Evolutionary conservation across 30 jellyfish, hydroid and myxozoan genomes (phyloP).

Genomic region (Catostylus mosaicus): DNA sequence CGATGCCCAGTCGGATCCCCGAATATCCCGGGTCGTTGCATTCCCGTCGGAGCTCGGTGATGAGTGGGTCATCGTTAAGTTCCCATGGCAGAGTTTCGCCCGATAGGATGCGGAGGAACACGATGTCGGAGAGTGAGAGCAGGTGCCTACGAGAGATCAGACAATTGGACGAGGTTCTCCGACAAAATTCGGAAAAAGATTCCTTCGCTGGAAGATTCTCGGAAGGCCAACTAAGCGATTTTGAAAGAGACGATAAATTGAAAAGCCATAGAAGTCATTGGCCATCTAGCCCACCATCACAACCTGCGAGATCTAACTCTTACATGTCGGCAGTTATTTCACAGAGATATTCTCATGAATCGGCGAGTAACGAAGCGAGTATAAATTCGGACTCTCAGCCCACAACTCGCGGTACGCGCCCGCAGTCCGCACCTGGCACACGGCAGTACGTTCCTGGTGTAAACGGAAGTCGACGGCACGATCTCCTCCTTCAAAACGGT

Average conservation of each 20-base stretch:
- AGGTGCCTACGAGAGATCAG: constrained; percentile 66
- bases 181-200: constrained; percentile 29
- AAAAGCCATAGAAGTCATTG: constrained; percentile 15
- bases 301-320: constrained; percentile 75
- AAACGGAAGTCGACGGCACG: constrained; percentile 73
- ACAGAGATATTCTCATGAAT: constrained; percentile 49
- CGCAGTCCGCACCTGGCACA: constrained; percentile 83
- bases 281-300: constrained; percentile 71
- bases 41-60: constrained; percentile 66
- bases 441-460: constrained; percentile 56
- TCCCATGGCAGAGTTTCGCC: constrained; percentile 68
- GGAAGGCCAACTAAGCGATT: constrained; percentile 49
- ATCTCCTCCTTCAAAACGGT: constrained; percentile 52
- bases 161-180: constrained; percentile 63
- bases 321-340: constrained; percentile 77
- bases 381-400: constrained; percentile 17
- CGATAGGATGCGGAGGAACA: constrained; percentile 34
- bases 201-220: constrained; percentile 28
- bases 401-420: constrained; percentile 36
- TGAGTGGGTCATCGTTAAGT: constrained; percentile 70
- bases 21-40: constrained; percentile 54
- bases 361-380: constrained; percentile 49
- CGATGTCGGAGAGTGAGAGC: constrained; percentile 76
- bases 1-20: constrained; percentile 48
- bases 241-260: constrained; percentile 31